Percentiles rank a stretch among this genome's conserved stretches.
These are phyloP conservation scores for Vimba vimba DNA, from an alignment of 2,113 vertebrate genomes.

Conservation along the genomic window DNA sequence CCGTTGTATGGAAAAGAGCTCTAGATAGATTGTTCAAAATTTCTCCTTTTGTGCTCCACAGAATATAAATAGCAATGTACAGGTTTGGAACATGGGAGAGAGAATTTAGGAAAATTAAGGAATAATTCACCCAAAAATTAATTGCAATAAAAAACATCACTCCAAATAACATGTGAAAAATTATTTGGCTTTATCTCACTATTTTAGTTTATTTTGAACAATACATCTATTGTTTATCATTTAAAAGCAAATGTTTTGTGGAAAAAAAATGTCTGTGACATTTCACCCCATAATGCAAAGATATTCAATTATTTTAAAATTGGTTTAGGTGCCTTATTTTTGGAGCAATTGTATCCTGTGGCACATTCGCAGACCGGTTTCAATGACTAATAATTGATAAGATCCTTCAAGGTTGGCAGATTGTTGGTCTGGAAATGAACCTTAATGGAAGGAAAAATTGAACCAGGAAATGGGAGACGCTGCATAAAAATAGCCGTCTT, in stretches of 20 bases:
- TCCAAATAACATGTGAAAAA: too few species aligned
- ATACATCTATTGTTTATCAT: too few species aligned
- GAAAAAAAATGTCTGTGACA: too few species aligned
- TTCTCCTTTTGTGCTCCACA: background rate
- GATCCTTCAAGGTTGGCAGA: background rate
- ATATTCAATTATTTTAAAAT: too few species aligned
- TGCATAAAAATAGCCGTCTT: conserved; percentile 35
- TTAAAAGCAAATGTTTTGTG: too few species aligned
- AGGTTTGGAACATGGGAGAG: background rate
- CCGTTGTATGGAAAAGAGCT: background rate
- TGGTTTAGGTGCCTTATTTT: too few species aligned
- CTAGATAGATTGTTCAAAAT: background rate
- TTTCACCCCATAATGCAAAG: too few species aligned
- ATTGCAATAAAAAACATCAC: too few species aligned
- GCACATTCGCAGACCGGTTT: background rate
- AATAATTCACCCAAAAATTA: background rate
- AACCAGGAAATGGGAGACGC: background rate
- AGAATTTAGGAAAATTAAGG: background rate
- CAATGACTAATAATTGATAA: background rate
- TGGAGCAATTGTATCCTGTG: too few species aligned
- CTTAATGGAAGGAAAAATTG: conserved; percentile 5
- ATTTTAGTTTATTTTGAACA: too few species aligned
- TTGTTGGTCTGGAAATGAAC: conserved; percentile 9
- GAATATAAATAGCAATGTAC: background rate
- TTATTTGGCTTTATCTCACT: too few species aligned